These are phyloP conservation scores for Aphelenchoides fujianensis DNA, from an alignment of 1,140 invertebrate species.

Conservation along the genomic window DNA sequence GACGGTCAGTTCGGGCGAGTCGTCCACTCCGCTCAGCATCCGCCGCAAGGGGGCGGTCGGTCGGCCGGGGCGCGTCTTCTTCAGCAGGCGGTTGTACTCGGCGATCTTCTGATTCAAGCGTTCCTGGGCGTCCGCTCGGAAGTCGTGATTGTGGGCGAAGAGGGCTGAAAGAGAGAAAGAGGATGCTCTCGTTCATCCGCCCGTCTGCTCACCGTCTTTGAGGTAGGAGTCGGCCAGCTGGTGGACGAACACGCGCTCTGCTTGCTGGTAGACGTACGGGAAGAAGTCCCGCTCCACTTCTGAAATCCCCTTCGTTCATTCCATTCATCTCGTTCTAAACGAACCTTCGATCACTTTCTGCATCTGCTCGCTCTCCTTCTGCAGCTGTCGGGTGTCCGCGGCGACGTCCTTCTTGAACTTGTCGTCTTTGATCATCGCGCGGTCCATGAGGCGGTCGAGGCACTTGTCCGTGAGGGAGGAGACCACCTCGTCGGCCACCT, in stretches of 20 bases:
- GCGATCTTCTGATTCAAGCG: constrained; percentile 24
- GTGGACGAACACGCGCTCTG: constrained; percentile 33
- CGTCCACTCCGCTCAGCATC: neutral
- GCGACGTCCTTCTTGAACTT: constrained; percentile 20
- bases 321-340: constrained; percentile 21
- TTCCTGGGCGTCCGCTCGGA: constrained; percentile 23
- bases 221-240: constrained; percentile 23
- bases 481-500: constrained; percentile 29
- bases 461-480: constrained; percentile 18
- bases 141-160: constrained; percentile 24
- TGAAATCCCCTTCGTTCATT: constrained; percentile 27
- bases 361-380: constrained; percentile 15
- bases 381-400: constrained; percentile 29
- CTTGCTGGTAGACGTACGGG: constrained; percentile 37
- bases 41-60: neutral
- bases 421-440: constrained; percentile 27
- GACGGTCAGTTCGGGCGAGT: neutral
- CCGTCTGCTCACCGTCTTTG: constrained; percentile 30
- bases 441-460: constrained; percentile 25
- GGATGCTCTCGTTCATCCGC: neutral
- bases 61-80: constrained; percentile 2
- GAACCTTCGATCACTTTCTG: constrained; percentile 21
- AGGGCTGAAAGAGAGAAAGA: constrained; percentile 20
- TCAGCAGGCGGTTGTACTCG: constrained; percentile 17
- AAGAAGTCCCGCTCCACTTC: constrained; percentile 32